These are phyloP conservation scores for Prunella strophiata DNA, from an alignment of 2,797 vertebrate species.

Conservation along the genomic window DNA sequence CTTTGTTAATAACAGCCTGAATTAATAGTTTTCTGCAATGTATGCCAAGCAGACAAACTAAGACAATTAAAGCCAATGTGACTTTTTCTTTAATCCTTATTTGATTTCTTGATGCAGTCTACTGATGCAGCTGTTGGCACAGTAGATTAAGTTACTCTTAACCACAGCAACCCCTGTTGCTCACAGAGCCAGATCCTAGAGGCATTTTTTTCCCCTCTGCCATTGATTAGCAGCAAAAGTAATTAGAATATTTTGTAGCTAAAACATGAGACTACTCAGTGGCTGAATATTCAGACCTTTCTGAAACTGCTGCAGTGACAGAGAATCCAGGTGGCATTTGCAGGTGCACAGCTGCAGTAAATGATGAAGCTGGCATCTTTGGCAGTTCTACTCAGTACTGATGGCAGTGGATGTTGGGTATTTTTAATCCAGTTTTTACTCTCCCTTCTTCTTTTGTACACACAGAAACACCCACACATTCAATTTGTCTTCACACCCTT, in stretches of 20 bases:
- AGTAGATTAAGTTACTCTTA: conserved; percentile 57
- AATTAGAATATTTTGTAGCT: conserved; percentile 51
- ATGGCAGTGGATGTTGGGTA: background rate
- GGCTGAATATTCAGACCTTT: conserved; percentile 35
- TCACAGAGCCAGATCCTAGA: conserved; percentile 35
- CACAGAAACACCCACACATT: background rate
- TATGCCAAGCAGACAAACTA: conserved; percentile 44
- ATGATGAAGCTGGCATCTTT: conserved; percentile 27
- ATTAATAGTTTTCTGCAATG: conserved; percentile 40
- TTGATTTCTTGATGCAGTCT: conserved; percentile 61
- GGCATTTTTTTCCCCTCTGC: background rate
- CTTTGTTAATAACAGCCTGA: conserved; percentile 9
- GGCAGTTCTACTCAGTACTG: background rate
- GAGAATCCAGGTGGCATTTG: conserved; percentile 42
- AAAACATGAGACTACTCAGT: conserved; percentile 27
- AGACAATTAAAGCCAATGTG: conserved; percentile 49
- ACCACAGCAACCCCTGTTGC: conserved; percentile 1
- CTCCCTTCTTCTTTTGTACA: background rate
- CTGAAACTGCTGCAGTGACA: conserved; percentile 27
- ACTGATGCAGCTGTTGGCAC: conserved; percentile 22
- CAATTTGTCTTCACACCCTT: background rate
- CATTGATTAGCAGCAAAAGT: conserved; percentile 46
- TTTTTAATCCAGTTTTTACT: background rate
- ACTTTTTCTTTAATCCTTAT: conserved; percentile 65
- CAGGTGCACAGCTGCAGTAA: conserved; percentile 50